A percentile compares a stretch with the other conserved stretches of the same genome.
Conservation (phyloP, 2,113 vertebrate species). For the Spheniscus mendiculus region DNA sequence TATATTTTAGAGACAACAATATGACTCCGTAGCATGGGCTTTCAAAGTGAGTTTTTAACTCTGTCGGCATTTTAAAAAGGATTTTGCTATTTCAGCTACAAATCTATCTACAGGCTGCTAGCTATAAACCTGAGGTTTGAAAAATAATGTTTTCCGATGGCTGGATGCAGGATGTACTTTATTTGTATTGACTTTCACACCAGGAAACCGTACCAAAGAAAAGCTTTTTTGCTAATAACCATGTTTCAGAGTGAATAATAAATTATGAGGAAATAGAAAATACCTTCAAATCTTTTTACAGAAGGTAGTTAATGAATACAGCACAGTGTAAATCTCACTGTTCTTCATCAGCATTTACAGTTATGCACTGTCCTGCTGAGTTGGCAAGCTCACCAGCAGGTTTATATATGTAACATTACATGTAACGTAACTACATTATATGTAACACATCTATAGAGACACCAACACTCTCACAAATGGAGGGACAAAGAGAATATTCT, state of each 20-base stretch:
- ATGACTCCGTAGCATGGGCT: neutral
- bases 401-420: neutral
- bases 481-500: neutral
- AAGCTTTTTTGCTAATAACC: neutral
- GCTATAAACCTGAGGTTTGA: neutral
- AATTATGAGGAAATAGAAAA: neutral
- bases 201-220: neutral
- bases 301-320: neutral
- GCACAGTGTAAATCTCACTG: neutral
- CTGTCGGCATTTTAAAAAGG: neutral
- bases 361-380: neutral
- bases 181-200: neutral
- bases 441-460: neutral
- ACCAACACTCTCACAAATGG: neutral
- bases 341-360: neutral
- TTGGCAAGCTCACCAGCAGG: neutral
- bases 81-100: neutral
- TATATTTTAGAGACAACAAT: neutral
- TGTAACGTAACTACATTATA: no score
- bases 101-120: neutral
- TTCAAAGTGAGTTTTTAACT: neutral
- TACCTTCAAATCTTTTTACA: neutral
- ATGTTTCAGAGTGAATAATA: neutral
- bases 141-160: neutral
- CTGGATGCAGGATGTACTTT: neutral